Evolutionary conservation across 92 coral and sea anemone species (phyloP).

Genomic region (Paramuricea clavata): DNA sequence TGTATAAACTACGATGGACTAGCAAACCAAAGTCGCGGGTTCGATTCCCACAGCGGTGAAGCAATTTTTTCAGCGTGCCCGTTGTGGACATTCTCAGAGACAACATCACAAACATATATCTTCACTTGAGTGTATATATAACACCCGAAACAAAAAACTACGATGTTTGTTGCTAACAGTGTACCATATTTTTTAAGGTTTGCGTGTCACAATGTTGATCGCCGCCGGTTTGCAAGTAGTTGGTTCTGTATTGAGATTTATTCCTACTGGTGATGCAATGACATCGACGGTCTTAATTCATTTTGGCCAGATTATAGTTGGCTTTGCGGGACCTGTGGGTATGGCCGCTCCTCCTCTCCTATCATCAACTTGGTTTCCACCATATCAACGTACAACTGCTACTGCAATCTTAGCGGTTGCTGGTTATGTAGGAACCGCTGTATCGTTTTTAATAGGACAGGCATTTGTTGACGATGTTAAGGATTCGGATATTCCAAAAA

Average conservation of each 20-base stretch:
- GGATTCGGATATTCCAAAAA: slow-evolving; percentile 20
- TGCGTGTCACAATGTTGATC: slow-evolving; percentile 80
- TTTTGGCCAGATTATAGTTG: slow-evolving; percentile 91
- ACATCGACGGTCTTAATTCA: slow-evolving; percentile 84
- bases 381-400: slow-evolving; percentile 94
- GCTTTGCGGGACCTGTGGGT: slow-evolving; percentile 94
- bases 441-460: slow-evolving; percentile 88
- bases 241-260: slow-evolving; percentile 88
- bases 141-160: no score
- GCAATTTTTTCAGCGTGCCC: not conserved
- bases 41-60: not conserved
- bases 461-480: slow-evolving; percentile 80
- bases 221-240: slow-evolving; percentile 84
- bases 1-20: no score
- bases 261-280: slow-evolving; percentile 68
- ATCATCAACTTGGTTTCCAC: slow-evolving; percentile 99
- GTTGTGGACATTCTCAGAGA: no score
- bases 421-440: slow-evolving; percentile 90
- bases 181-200: slow-evolving; percentile 60
- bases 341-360: slow-evolving; percentile 97
- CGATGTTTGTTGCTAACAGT: not conserved
- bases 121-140: no score
- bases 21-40: no score
- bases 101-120: no score
- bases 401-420: slow-evolving; percentile 94